phyloP scores from a whole-genome alignment of 2,797 vertebrate genomes.

The Aplochiton taeniatus region DNA sequence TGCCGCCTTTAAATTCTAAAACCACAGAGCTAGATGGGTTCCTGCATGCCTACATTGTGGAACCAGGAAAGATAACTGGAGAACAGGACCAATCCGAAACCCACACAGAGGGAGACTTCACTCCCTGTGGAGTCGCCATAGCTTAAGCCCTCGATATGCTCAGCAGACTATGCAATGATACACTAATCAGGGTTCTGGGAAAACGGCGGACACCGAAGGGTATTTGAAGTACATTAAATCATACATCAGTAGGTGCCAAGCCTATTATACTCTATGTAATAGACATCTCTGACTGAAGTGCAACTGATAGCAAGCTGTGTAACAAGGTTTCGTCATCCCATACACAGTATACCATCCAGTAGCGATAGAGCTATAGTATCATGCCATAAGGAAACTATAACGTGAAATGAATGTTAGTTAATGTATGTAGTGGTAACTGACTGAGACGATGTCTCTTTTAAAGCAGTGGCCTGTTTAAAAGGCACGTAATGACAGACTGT shows the following conservation, averaged over 20 bases:
- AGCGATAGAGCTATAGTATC: slow-evolving; percentile 7
- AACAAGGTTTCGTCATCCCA: slow-evolving; percentile 60
- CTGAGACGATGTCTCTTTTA: no score
- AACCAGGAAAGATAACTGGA: slow-evolving; percentile 28
- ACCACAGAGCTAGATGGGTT: no score
- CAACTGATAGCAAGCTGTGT: slow-evolving; percentile 45
- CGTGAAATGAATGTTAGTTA: no score
- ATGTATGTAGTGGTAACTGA: no score
- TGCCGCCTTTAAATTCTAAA: slow-evolving; percentile 21
- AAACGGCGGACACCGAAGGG: slow-evolving; percentile 51
- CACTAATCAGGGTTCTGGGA: slow-evolving; percentile 61
- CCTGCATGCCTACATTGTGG: no score
- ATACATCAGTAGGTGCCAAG: slow-evolving; percentile 16
- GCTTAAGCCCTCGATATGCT: slow-evolving; percentile 49
- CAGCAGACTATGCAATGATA: slow-evolving; percentile 54
- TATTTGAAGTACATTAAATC: slow-evolving; percentile 62
- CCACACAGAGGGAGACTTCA: not conserved
- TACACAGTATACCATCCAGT: slow-evolving; percentile 29
- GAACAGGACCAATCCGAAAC: slow-evolving; percentile 7
- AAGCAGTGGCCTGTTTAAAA: no score
- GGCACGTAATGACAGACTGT: no score
- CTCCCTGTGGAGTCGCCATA: slow-evolving; percentile 17
- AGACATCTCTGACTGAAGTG: slow-evolving; percentile 22
- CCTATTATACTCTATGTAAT: slow-evolving; percentile 31
- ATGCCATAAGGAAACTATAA: no score